Evolutionary conservation across 2,113 vertebrate species (phyloP).

Genomic region (Sula dactylatra): DNA sequence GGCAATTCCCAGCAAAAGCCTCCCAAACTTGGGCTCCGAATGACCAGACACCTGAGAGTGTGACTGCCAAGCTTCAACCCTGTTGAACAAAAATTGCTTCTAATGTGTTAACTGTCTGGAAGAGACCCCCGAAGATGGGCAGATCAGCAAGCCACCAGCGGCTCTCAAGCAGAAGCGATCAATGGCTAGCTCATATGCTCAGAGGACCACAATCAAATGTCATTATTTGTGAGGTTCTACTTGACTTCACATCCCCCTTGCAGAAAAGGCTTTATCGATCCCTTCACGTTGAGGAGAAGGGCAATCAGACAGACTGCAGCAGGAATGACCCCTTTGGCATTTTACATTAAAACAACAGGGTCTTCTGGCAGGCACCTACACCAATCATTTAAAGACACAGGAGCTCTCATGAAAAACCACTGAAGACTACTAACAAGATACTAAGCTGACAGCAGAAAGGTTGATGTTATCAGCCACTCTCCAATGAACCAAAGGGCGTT

Average conservation of each 20-base stretch:
- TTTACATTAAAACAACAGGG: constrained; percentile 24
- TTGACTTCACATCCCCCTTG: constrained; percentile 86
- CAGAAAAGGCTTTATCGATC: constrained; percentile 87
- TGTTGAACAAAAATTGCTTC: background rate
- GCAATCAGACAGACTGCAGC: constrained; percentile 66
- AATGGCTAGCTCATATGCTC: constrained; percentile 78
- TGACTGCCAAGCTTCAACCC: background rate
- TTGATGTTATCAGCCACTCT: background rate
- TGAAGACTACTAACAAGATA: background rate
- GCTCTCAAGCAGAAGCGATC: constrained; percentile 69
- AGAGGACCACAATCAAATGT: constrained; percentile 78
- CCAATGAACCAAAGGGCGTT: background rate
- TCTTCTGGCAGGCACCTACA: background rate
- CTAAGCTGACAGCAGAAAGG: constrained; percentile 3
- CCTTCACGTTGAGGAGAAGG: constrained; percentile 78
- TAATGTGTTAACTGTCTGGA: constrained; percentile 42
- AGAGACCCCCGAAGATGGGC: constrained; percentile 3
- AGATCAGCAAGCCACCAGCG: background rate
- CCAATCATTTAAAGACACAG: background rate
- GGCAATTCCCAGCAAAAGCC: background rate
- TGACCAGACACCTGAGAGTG: background rate
- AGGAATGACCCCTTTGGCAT: constrained; percentile 59
- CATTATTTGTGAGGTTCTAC: constrained; percentile 91
- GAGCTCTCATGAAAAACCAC: background rate
- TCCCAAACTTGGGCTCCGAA: background rate